Conservation (phyloP, 2,797 vertebrate genomes). For the Moxostoma hubbsi region DNA sequence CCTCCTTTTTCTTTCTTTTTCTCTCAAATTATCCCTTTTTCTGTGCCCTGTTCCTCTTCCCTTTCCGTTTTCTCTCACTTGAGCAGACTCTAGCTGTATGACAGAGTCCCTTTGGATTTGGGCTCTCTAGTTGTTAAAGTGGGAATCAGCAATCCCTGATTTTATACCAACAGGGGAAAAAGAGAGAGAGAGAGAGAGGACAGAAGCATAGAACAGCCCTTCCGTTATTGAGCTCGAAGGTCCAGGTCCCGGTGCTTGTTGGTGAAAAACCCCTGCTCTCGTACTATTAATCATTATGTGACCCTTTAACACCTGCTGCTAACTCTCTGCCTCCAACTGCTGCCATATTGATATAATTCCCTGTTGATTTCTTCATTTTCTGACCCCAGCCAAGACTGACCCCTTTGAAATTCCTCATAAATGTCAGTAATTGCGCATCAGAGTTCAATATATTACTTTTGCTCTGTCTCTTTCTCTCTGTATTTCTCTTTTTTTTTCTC, state of each 20-base stretch:
- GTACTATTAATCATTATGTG: conserved; percentile 80
- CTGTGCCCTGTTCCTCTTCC: conserved; percentile 12
- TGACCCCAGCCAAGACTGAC: conserved; percentile 80
- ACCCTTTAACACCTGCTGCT: conserved; percentile 81
- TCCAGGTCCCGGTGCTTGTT: conserved; percentile 75
- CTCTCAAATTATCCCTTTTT: not conserved
- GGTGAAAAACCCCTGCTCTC: conserved; percentile 76
- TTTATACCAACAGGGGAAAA: conserved; percentile 42
- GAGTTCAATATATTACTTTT: conserved; percentile 92
- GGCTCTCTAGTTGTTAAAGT: conserved; percentile 74
- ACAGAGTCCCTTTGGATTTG: conserved; percentile 76
- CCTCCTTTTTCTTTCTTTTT: too few relatives aligned
- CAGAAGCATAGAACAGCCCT: conserved; percentile 24
- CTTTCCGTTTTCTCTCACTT: conserved; percentile 57
- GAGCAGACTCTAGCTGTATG: conserved; percentile 64
- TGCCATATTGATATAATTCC: conserved; percentile 87
- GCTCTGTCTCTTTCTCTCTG: conserved; percentile 73
- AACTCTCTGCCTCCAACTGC: conserved; percentile 80
- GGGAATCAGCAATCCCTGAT: conserved; percentile 77
- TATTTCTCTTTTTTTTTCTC: conserved; percentile 10
- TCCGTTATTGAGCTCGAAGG: conserved; percentile 69
- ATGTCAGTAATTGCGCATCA: conserved; percentile 92
- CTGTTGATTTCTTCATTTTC: conserved; percentile 89
- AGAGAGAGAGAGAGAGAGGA: conserved; percentile 21
- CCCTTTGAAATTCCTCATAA: conserved; percentile 94